Evolutionary conservation across 2,888 invertebrate species (phyloP).

Genomic region (Mactromeris polynyma): DNA sequence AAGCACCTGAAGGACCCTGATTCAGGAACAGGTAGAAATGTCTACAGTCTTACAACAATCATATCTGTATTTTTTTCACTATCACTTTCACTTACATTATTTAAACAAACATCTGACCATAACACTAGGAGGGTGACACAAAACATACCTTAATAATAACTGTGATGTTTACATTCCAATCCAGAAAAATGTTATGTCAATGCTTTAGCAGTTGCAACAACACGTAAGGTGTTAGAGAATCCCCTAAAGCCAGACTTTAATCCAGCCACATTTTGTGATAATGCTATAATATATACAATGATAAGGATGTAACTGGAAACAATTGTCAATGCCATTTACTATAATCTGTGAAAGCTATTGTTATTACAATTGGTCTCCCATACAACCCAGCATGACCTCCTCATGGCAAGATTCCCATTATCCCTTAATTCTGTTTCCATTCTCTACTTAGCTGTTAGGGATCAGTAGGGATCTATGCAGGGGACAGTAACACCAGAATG

Average conservation of each 20-base stretch:
- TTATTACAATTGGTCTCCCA: constrained; percentile 21
- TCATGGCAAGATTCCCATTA: constrained; percentile 12
- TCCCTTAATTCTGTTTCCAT: constrained; percentile 33
- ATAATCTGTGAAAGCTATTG: constrained; percentile 45
- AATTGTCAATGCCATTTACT: not conserved
- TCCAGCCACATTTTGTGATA: not conserved
- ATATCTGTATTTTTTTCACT: too few species aligned
- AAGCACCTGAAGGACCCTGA: too few species aligned
- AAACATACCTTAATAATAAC: not conserved
- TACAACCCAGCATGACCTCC: not conserved
- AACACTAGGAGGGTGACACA: not conserved
- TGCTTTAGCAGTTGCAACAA: not conserved
- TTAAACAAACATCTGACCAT: too few species aligned
- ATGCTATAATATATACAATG: not conserved
- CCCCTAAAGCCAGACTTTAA: not conserved
- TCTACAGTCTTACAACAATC: too few species aligned
- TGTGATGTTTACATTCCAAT: not conserved
- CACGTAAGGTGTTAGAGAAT: not conserved
- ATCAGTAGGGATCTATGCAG: constrained; percentile 4
- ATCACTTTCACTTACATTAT: too few species aligned
- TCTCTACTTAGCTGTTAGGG: not conserved
- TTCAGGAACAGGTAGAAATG: too few species aligned
- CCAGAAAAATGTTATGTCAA: not conserved
- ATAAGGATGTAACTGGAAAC: not conserved
- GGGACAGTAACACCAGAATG: not conserved